These are phyloP conservation scores for Synodontis membranacea DNA, from an alignment of 2,113 vertebrate genomes.

Conservation along the genomic window DNA sequence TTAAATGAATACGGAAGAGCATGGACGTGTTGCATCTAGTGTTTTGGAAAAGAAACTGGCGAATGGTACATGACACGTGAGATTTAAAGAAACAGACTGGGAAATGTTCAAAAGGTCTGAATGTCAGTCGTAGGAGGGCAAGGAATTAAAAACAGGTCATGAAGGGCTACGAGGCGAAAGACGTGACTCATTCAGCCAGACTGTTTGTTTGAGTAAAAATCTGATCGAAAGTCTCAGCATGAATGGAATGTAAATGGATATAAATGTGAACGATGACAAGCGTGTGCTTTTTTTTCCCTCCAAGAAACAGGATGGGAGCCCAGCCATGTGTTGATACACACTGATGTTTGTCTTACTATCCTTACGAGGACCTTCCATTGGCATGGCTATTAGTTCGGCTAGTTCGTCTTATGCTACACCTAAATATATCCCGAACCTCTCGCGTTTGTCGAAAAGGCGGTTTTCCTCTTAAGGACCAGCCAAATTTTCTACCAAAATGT, in stretches of 20 bases:
- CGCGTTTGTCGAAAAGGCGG: neutral
- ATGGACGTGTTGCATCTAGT: neutral
- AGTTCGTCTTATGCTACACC: neutral
- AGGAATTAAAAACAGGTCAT: slow-evolving; percentile 60
- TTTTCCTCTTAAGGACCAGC: neutral
- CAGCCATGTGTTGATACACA: slow-evolving; percentile 9
- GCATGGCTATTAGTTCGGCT: neutral
- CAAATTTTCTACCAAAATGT: neutral
- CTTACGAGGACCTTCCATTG: neutral
- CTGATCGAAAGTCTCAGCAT: slow-evolving; percentile 8
- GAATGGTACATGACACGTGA: neutral
- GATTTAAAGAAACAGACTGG: neutral
- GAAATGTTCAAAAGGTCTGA: slow-evolving; percentile 57
- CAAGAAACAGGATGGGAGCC: neutral
- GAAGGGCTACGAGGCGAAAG: slow-evolving; percentile 51
- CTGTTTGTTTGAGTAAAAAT: slow-evolving; percentile 44
- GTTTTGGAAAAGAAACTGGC: neutral
- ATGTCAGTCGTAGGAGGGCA: slow-evolving; percentile 52
- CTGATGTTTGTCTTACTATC: neutral
- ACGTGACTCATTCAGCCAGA: slow-evolving; percentile 46
- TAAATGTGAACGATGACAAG: slow-evolving; percentile 42
- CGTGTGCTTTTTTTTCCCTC: neutral
- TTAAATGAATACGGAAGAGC: neutral
- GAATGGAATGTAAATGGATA: slow-evolving; percentile 34
- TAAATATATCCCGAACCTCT: neutral